A percentile compares a stretch with the other conserved stretches of the same genome.
Evolutionary conservation across 2,888 invertebrate genomes (phyloP).

Genomic region (Eupithecia exiguata): DNA sequence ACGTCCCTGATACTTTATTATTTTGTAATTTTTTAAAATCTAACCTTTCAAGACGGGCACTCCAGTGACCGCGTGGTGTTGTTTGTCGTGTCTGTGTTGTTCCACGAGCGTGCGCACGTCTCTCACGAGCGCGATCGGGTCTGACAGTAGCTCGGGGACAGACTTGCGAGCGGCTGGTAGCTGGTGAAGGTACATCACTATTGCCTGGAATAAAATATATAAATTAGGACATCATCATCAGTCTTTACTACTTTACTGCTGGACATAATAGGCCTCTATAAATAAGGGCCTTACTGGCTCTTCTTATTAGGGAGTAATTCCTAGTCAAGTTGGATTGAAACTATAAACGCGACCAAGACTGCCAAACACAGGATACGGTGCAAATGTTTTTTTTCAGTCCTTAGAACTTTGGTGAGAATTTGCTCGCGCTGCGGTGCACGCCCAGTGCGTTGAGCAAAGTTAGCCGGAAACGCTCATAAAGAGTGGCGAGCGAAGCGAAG

Average conservation of each 20-base stretch:
- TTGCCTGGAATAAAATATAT: slow-evolving; percentile 81
- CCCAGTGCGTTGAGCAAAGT: too few relatives aligned
- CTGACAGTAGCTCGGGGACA: slow-evolving; percentile 94
- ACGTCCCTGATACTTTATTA: too few relatives aligned
- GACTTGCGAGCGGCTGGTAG: slow-evolving; percentile 95
- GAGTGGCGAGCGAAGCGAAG: too few relatives aligned
- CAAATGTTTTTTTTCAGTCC: too few relatives aligned
- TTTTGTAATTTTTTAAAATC: too few relatives aligned
- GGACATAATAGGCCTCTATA: neutral
- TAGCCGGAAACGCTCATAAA: too few relatives aligned
- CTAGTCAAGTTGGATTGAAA: neutral
- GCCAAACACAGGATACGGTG: too few relatives aligned
- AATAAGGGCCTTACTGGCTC: neutral
- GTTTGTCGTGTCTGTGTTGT: slow-evolving; percentile 93
- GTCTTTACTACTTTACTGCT: neutral
- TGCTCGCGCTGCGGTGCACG: too few relatives aligned
- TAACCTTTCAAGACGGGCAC: slow-evolving; percentile 87
- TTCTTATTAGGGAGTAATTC: neutral
- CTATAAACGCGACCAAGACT: too few relatives aligned
- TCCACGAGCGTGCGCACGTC: slow-evolving; percentile 95
- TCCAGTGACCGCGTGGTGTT: slow-evolving; percentile 92
- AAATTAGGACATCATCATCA: neutral
- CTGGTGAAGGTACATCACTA: slow-evolving; percentile 95
- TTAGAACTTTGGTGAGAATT: too few relatives aligned
- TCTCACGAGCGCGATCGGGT: slow-evolving; percentile 94